phyloP scores from a whole-genome alignment of 2,797 vertebrate genomes.

The Apodemus agrarius region DNA sequence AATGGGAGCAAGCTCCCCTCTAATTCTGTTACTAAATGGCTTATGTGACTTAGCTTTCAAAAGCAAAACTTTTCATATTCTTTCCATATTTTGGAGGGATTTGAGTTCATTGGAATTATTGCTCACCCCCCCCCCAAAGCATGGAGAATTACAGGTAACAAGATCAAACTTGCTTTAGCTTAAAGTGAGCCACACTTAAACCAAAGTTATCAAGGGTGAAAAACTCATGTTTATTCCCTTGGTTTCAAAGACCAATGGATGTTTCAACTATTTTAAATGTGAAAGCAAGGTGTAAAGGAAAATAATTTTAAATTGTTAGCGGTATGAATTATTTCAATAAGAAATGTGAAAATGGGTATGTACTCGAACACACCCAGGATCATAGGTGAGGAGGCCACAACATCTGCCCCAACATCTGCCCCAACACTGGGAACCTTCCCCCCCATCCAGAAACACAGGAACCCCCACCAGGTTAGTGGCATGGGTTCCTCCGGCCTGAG shows the following conservation, averaged over 20 bases:
- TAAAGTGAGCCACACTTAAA: slow-evolving; percentile 65
- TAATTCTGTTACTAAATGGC: not conserved
- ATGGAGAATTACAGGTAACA: slow-evolving; percentile 49
- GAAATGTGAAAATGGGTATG: not conserved
- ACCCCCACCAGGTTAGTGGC: too few relatives aligned
- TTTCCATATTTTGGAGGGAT: slow-evolving; percentile 45
- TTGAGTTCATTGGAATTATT: slow-evolving; percentile 67
- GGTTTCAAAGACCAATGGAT: slow-evolving; percentile 65
- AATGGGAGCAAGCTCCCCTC: not conserved
- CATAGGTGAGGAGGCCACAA: too few relatives aligned
- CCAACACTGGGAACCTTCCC: too few relatives aligned
- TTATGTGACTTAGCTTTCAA: not conserved
- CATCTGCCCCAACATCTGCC: too few relatives aligned
- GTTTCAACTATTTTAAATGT: slow-evolving; percentile 45
- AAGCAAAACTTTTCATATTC: not conserved
- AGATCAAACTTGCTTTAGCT: slow-evolving; percentile 67
- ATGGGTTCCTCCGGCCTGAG: too few relatives aligned
- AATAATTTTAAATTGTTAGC: slow-evolving; percentile 51
- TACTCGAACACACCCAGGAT: too few relatives aligned
- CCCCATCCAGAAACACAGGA: too few relatives aligned
- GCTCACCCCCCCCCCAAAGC: slow-evolving; percentile 53
- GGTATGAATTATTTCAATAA: slow-evolving; percentile 1
- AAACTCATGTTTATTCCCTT: slow-evolving; percentile 42
- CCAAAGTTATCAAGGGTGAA: slow-evolving; percentile 69
- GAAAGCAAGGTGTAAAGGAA: slow-evolving; percentile 63